These are phyloP conservation scores for Hoplostethus atlanticus DNA, from an alignment of 2,797 vertebrate species.

Conservation along the genomic window DNA sequence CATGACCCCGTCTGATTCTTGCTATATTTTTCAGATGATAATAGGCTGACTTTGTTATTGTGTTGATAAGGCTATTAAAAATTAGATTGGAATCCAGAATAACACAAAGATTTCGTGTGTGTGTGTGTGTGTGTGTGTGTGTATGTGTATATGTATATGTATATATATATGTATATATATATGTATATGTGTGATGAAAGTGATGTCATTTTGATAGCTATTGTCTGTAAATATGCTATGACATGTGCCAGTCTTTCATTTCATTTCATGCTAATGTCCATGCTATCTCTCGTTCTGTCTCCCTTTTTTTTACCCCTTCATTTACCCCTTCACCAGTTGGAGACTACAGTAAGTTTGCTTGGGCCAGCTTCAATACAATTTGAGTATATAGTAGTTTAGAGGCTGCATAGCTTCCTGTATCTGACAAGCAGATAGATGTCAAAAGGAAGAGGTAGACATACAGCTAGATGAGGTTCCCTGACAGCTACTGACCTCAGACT, in stretches of 20 bases:
- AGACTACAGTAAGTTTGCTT: slow-evolving; percentile 61
- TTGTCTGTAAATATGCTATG: not conserved
- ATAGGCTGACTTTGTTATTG: too few species aligned
- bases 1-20: too few species aligned
- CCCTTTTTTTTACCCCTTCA: not conserved
- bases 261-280: slow-evolving; percentile 5
- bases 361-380: too few species aligned
- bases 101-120: too few species aligned
- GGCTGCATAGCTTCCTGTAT: slow-evolving; percentile 31
- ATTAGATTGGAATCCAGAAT: too few species aligned
- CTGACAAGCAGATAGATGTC: slow-evolving; percentile 10
- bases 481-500: not conserved
- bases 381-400: slow-evolving; percentile 19
- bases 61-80: too few species aligned
- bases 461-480: slow-evolving; percentile 10
- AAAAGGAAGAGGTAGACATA: slow-evolving; percentile 20
- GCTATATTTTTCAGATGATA: too few species aligned
- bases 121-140: too few species aligned
- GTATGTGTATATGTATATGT: too few species aligned
- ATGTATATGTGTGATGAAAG: not conserved
- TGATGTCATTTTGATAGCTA: not conserved
- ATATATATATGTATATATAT: too few species aligned
- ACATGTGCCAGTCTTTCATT: not conserved
- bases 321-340: slow-evolving; percentile 41
- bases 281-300: slow-evolving; percentile 13